Base-by-base conservation (phyloP, 2,797 vertebrate genomes). In the Echeneis naucrates region DNA sequence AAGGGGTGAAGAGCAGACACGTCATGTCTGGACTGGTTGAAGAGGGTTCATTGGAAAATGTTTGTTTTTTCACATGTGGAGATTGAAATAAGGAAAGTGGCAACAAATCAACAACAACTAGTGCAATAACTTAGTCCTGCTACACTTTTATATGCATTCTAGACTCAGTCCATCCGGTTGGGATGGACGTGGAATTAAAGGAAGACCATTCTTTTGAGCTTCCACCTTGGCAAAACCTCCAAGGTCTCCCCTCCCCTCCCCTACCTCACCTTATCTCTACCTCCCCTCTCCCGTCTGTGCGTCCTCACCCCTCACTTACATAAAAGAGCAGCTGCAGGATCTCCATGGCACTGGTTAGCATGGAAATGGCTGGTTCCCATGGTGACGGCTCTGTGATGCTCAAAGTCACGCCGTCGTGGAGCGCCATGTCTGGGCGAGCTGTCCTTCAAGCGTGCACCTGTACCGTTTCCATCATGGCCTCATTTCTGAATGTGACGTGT, bases 401-500 rank as follows among this genome's bases (percentile, higher is more conserved):
- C 55, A 9, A 83, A 84, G 78, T 79, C 83, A 73, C 71, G 55
- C 57, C 7, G 62, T 57, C 6, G 68, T 35, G 2, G 45, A 55
- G 52, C 52, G 3, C 27, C 68, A 55, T 30, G 71, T 40, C 72
- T 59, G 65, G 59, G 48, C 63, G 48, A 26, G 27, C 57, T 38
- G 54, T 62, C 47, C 54, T 63, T 62, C 55, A 23, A 51, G 14
- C 3, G 57, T 76, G 63, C 66, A 59, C 62, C 17, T 74, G 63
- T 62, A 52, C 62, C 13, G 45, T 45, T 44, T 44, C 53, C 60
- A 52, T 50, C 47, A 50, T 12, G 13, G 47, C 47, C 47, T 50
- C 47, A 14, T 50, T 64, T 91, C 73, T 90, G 87, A 93, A 92
- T 92, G 89, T 89, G 78, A 85, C 64, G 23, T 89, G 90, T 94